Percentiles rank a stretch among this genome's conserved stretches.
Evolutionary conservation across 2,797 vertebrate genomes (phyloP).

Genomic region (Petrocephalus sullivani): DNA sequence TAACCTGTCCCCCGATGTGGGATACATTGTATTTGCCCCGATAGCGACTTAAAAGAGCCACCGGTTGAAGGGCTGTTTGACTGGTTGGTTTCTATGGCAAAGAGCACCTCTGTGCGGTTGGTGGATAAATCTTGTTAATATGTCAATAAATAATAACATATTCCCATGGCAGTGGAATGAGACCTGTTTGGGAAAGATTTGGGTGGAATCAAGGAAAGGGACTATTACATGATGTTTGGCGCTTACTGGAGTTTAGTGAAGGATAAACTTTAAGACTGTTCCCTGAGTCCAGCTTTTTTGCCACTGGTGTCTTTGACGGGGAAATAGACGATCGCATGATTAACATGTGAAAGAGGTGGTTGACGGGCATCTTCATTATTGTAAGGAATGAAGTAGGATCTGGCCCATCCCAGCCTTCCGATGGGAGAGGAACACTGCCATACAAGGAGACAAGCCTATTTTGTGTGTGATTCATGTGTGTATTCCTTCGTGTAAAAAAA

Average conservation of each 20-base stretch:
- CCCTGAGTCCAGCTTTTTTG: neutral
- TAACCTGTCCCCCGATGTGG: neutral
- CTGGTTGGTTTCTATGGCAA: neutral
- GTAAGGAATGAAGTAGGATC: slow-evolving; percentile 49
- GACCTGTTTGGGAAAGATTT: neutral
- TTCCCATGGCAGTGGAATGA: neutral
- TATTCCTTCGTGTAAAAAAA: slow-evolving; percentile 57
- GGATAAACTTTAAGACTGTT: slow-evolving; percentile 10
- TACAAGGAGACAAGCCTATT: slow-evolving; percentile 64
- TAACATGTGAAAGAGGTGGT: slow-evolving; percentile 16
- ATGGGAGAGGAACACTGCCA: slow-evolving; percentile 49
- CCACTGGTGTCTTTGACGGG: neutral
- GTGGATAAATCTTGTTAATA: neutral
- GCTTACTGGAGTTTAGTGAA: neutral
- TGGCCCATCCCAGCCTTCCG: slow-evolving; percentile 30
- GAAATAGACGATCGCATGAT: slow-evolving; percentile 35
- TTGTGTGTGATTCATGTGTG: slow-evolving; percentile 61
- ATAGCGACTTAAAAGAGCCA: neutral
- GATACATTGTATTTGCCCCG: neutral
- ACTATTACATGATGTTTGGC: neutral
- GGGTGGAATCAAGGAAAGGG: neutral
- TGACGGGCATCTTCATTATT: slow-evolving; percentile 41
- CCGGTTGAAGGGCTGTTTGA: neutral
- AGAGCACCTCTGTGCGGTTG: neutral
- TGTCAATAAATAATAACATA: neutral